Evolutionary conservation across 2,113 vertebrate genomes (phyloP), one percentile per base, ranked within the genome.

Genomic region (Pomatostomus ruficeps): DNA sequence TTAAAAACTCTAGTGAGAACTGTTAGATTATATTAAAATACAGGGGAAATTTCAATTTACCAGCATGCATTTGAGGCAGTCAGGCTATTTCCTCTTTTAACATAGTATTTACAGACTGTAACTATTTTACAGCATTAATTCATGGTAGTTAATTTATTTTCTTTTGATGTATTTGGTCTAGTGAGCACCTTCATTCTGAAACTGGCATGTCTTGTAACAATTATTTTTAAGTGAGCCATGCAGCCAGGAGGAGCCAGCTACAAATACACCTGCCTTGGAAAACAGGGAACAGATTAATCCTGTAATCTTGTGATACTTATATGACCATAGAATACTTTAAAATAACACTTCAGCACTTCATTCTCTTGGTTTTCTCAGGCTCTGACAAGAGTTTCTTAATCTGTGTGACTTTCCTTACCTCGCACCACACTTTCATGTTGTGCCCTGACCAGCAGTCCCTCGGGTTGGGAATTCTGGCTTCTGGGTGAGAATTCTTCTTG

Each of bases 401-500:
- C 25, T 75, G 31, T 25, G 43, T 52, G 25, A 80, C 45, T 74
- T 61, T 45, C 61, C 84, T 97, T 97, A 99, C 98, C 98, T 99
- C 99, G 96, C 82, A 99, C 98, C 68, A 99, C 98, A 85, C 98
- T 98, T 96, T 99, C 99, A 75, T 99, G 98, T 52, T 98, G 98
- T 62, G 98, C 98, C 93, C 98, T 98, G 93, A 98, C 98, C 75
- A 99, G 87, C 26, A 99, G 97, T 71, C 99, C 98, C 58, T 99
- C 98, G 20, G 98, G 97, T 10, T 98, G 99, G 35, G 98, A 97
- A 77, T 97, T 98, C 57, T 98, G 98, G 61, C 98, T 98, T 85
- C 98, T 97, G 28, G 98, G 98, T 86, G 98, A 99, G 78, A 98
- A 99, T 92, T 99, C 98, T 91, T 99, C 99, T 94, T 99, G 99